Evolutionary conservation across 2,113 vertebrate genomes (phyloP), one percentile per base, ranked within the genome.

Genomic region (Tyto alba): DNA sequence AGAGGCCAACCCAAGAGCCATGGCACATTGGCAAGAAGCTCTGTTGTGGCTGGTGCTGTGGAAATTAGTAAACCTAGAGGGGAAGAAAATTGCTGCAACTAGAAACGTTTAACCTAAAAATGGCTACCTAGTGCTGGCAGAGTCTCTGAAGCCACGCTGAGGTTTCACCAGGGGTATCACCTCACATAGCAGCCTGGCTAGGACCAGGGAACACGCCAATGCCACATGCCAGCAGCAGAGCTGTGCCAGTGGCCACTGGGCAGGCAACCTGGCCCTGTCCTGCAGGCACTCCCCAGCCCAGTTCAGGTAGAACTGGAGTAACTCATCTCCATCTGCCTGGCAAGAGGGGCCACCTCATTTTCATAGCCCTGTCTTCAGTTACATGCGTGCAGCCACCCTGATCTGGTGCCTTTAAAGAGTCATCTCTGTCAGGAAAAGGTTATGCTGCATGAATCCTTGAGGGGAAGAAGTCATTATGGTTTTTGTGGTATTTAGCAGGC

Each of bases 141-240:
- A 72, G 50, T 13, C n/a, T 72, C 63, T 59, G 52, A 59, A 81
- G 43, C 57, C 3, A 0, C 16, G 25, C 23, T 27, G 56, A 27
- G 48, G 27, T n/a, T 52, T 45, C 32, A 29, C 17, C 48, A 27
- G 38, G 13, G 36, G 3, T 30, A 47, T 64, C 16, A 11, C 32
- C 16, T 59, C 2, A 6, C 26, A 17, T 7, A 45, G 41, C 17
- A 71, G 43, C 34, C 55, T 2, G 1, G 59, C 25, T 79, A 22
- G 43, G 20, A 56, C 11, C 11, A 1, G 29, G 75, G 23, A 23
- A 56, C 0, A 1, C 0, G 3, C 16, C 1, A 1, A 48, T 13
- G 32, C 13, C 71, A 64, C 23, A 5, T 30, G 56, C 48, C 76
- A 76, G n/a, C 62, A 73, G 48, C 3, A 3, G 23, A 59, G 40